phyloP scores from a whole-genome alignment of 2,113 vertebrate genomes.

The Patagioenas fasciata region DNA sequence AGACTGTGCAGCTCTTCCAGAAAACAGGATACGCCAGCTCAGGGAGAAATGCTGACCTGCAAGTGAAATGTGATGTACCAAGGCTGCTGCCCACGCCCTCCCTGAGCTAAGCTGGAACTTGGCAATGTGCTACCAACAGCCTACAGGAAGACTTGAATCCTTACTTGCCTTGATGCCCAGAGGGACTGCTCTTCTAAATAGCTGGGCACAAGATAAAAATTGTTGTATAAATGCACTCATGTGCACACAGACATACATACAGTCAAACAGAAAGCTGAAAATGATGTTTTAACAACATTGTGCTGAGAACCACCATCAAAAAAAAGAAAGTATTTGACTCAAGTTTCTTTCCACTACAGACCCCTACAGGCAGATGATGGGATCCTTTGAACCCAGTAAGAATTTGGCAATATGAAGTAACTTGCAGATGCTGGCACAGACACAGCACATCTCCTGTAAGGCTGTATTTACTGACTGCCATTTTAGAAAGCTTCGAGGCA shows the following conservation, averaged over 20 bases:
- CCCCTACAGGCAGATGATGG: neutral
- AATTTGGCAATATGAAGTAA: neutral
- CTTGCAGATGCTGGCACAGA: neutral
- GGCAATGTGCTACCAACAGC: fast-evolving
- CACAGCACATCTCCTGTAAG: neutral
- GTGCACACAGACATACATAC: neutral
- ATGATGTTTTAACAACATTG: neutral
- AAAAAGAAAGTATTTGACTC: neutral
- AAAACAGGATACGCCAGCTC: neutral
- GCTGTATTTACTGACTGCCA: neutral
- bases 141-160: neutral
- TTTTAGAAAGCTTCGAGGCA: neutral
- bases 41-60: neutral
- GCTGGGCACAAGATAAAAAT: neutral
- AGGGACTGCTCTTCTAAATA: neutral
- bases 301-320: neutral
- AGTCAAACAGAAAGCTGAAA: neutral
- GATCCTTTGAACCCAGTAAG: neutral
- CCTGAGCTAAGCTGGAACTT: neutral
- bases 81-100: neutral
- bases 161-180: neutral
- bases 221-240: neutral
- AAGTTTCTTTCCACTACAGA: neutral
- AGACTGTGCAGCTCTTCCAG: neutral
- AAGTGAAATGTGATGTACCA: neutral